phyloP scores from a whole-genome alignment of 2,113 vertebrate genomes.

The Gnathonemus echidnorhynchus region DNA sequence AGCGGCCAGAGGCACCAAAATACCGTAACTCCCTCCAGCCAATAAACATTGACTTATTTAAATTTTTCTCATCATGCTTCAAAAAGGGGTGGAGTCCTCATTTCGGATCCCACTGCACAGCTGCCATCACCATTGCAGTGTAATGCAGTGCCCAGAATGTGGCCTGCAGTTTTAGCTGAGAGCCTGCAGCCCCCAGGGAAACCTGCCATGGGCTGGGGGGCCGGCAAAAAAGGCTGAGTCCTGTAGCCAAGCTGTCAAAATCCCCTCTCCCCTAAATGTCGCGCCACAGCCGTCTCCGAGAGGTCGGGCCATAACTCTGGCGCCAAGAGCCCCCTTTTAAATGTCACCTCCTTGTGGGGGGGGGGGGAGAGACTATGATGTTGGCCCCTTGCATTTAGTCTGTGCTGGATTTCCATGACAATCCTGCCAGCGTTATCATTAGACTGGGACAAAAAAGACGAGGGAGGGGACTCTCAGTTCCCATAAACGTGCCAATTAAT shows the following conservation, averaged over 20 bases:
- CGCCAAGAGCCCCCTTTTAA: constrained; percentile 27
- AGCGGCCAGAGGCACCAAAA: background rate
- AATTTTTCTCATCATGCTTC: background rate
- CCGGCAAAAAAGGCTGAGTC: background rate
- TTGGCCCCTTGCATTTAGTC: background rate
- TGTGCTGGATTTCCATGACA: background rate
- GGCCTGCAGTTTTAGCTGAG: background rate
- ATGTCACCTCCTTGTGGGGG: constrained; percentile 19
- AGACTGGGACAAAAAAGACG: background rate
- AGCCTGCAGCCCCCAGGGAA: background rate
- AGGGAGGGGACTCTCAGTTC: constrained; percentile 16
- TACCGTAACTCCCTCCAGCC: background rate
- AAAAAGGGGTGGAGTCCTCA: background rate
- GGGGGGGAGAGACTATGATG: background rate
- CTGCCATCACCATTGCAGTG: background rate
- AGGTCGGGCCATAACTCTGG: constrained; percentile 28
- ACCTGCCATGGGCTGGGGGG: background rate
- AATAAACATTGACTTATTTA: background rate
- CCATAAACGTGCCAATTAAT: constrained; percentile 58
- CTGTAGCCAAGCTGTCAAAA: constrained; percentile 15
- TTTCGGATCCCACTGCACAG: background rate
- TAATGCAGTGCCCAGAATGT: background rate
- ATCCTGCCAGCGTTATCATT: background rate
- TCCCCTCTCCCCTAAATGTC: constrained; percentile 42
- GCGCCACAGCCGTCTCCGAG: constrained; percentile 42